Evolutionary conservation across 2,113 vertebrate species (phyloP), one percentile per base, ranked within the genome.

Genomic region (Ptychochromis oligacanthus): DNA sequence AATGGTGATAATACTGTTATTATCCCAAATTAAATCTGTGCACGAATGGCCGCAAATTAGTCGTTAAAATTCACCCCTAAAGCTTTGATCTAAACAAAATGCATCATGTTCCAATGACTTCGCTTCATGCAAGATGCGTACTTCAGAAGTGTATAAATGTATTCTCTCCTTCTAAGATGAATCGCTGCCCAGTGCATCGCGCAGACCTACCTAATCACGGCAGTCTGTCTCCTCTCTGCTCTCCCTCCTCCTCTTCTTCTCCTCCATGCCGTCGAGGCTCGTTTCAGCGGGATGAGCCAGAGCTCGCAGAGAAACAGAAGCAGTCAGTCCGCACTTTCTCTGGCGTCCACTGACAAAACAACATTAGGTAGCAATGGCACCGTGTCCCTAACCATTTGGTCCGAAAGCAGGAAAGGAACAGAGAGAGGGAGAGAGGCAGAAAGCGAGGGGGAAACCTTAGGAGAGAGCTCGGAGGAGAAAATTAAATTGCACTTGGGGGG

Each of bases 401-500:
- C 85, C 80, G 78, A 74, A 61, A 75, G 87, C 85, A 79, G 84
- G 46, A 87, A 82, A 83, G 80, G 83, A 65, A 75, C 88, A 93
- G 85, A 87, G 88, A 88, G 88, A 87, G 86, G 79, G 86, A 79
- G 90, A 87, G 77, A 89, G 86, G 84, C 85, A 67, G 88, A 81
- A 46, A 78, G 72, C 64, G 80, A 58, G 61, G 75, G 79, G 75
- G 87, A 92, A 94, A 94, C 91, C 94, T 94, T 84, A 93, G 93
- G 92, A 94, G 93, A 93, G 90, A 80, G 96, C 95, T 93, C 56
- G 12, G 28, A 93, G 96, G 26, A 94, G 97, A 96, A 98, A 98
- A 99, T 98, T 97, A 97, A 98, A 98, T 98, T 98, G 97, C 97
- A 97, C 97, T 98, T 97, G 97, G 96, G 92, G 96, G 96, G 95